Conservation (phyloP, 2,888 invertebrate species). For the Elgonia sp. region DNA sequence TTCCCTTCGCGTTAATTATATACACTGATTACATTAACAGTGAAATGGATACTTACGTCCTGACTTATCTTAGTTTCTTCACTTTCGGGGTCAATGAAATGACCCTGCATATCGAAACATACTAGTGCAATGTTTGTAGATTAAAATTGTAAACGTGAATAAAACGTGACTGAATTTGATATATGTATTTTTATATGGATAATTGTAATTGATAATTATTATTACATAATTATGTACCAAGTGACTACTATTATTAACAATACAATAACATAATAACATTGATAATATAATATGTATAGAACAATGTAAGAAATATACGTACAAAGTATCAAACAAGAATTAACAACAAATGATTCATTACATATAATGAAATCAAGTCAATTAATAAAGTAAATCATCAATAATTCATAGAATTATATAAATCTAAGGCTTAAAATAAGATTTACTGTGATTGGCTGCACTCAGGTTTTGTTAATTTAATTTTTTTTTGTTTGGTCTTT, state of each 20-base stretch:
- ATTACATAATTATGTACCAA: constrained; percentile 58
- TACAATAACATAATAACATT: constrained; percentile 76
- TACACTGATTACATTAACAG: constrained; percentile 82
- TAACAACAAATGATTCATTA: constrained; percentile 85
- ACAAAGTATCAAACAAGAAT: constrained; percentile 80
- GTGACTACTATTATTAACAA: constrained; percentile 74
- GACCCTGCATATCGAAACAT: constrained; percentile 86
- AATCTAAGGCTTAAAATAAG: constrained; percentile 77
- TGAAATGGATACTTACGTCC: constrained; percentile 85
- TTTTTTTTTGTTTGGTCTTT: constrained; percentile 33
- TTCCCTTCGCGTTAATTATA: constrained; percentile 77
- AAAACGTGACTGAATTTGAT: constrained; percentile 84
- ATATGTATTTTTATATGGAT: constrained; percentile 54
- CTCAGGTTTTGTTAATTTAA: constrained; percentile 70
- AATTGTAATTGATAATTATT: constrained; percentile 49
- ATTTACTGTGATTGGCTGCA: constrained; percentile 78
- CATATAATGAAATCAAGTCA: constrained; percentile 86
- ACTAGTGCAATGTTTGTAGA: constrained; percentile 77
- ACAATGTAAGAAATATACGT: constrained; percentile 74
- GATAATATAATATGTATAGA: constrained; percentile 69
- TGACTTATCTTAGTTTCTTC: constrained; percentile 84
- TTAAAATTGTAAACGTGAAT: constrained; percentile 84
- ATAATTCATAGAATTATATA: constrained; percentile 80
- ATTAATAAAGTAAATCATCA: constrained; percentile 77
- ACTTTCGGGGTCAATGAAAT: constrained; percentile 84